Base-by-base conservation (phyloP, 2,888 invertebrate genomes). In the Gibbula magus region DNA sequence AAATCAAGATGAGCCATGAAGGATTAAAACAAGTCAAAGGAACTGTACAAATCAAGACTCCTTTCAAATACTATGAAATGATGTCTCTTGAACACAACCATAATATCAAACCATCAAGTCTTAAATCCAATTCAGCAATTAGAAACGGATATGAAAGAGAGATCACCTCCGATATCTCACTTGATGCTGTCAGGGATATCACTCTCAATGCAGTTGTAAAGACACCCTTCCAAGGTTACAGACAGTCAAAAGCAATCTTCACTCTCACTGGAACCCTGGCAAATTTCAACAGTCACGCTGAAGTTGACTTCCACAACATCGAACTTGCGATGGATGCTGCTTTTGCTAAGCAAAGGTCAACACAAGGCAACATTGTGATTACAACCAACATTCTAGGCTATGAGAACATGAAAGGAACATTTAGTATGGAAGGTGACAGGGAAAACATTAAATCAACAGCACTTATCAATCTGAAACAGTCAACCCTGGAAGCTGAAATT, bases 1-100 rank as follows among this genome's bases (percentile, higher is more conserved):
- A 75, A 75, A 25, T 20, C 53, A 13, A 8, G 51, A 16, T 22
- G 29, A 53, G 75, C 52, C 32, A 75, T 29, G 25, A 20, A 22
- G 52, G 52, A 75, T n/a, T 75, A 16, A 75, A 22, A 75, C 16
- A 22, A 25, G 52, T 53, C 16, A 25, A 13, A 10, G 35, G 29
- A 0, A 74, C 70, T 10, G 78, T 75, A 16, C 77, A 85, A 32
- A 18, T 85, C 18, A 82, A n/a, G 53, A 75, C 75, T 18, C 75
- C 75, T 29, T 75, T 75, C 29, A 22, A 53, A n/a, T 29, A 53
- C 20, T 75, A 75, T 29, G 52, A 52, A 53, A 29, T 13, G 1
- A n/a, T n/a, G 29, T 52, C 75, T 18, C 18, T 29, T 5, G 75
- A 75, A 22, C 35, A 75, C 53, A 52, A 16, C 7, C 75, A 75